Base-by-base conservation (phyloP, 2,888 invertebrate genomes). In the Brachycybe producta region DNA sequence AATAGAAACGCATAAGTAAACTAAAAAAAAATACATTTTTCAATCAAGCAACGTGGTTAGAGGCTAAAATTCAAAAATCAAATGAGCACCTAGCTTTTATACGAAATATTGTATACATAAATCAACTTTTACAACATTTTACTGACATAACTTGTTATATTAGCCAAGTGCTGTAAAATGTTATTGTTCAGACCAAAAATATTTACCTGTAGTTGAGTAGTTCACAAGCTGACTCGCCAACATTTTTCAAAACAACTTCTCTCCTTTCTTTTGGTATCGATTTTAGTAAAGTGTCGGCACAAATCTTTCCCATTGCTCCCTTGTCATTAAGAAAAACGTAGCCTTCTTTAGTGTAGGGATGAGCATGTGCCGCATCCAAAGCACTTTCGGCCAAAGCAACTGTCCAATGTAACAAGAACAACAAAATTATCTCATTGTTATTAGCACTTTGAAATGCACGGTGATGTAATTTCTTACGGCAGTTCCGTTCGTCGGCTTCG, bases 301-400 rank as follows among this genome's bases (percentile, higher is more conserved):
- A 87, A 32, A 87, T 68, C 68, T 86, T 86, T 45, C 86, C 85
- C 44, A 77, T 73, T 45, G 76, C 75, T 5, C 86, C 85, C 61
- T 82, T 82, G 67, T 87, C 87, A 58, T 84, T 81, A 72, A 86
- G 86, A 55, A 84, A 76, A 3, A 86, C 83, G 67, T 78, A 85
- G n/a, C 88, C 88, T 56, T 79, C 79, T 49, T 78, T 74, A 59
- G 74, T 75, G 60, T 85, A 83, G 26, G 60, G 61, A 52, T 58
- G 61, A 41, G 59, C 60, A 53, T 61, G 61, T 13, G 57, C 60
- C 3, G 60, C 70, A 46, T 76, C 73, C 5, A 77, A 71, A 35
- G 84, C 72, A 53, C 79, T 77, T 5, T 82, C 80, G 4, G 82
- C 76, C 54, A 88, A 73, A 57, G 81, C 80, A 57, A 87, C 87